Evolutionary conservation across 2,113 vertebrate genomes (phyloP).

Genomic region (Lamprotornis superbus): DNA sequence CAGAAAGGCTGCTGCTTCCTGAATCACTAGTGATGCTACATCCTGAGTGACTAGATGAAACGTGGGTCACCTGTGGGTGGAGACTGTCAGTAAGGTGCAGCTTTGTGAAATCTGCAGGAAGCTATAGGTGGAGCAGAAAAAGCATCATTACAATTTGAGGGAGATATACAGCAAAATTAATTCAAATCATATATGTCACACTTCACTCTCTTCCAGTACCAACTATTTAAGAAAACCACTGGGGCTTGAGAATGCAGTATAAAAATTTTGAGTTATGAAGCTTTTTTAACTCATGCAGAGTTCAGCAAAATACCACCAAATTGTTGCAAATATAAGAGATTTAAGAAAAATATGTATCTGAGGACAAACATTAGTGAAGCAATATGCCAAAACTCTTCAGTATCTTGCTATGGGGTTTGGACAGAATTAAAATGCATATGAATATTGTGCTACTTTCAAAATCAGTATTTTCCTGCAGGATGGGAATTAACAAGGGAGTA

Average conservation of each 20-base stretch:
- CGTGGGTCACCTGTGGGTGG: conserved; percentile 98
- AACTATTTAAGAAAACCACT: neutral
- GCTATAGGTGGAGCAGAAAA: conserved; percentile 76
- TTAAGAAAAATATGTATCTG: neutral
- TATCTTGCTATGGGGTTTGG: neutral
- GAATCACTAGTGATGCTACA: conserved; percentile 99
- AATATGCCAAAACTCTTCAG: neutral
- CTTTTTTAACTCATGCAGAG: neutral
- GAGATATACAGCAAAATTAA: neutral
- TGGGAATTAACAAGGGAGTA: neutral
- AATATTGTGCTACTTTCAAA: neutral
- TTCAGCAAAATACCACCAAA: neutral
- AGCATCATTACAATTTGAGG: conserved; percentile 59
- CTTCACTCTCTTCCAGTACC: neutral
- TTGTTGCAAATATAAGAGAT: neutral
- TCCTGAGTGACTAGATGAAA: conserved; percentile 99
- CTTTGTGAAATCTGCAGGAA: conserved; percentile 98
- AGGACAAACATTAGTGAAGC: neutral
- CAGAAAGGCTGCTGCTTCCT: conserved; percentile 99
- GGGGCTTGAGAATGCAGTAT: neutral
- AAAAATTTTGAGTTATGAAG: neutral
- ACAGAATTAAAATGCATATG: neutral
- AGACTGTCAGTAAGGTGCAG: conserved; percentile 98
- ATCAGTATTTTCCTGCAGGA: neutral
- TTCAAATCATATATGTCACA: neutral